Base-by-base conservation (phyloP, 1,140 invertebrate genomes). In the Thaumatotibia leucotreta region DNA sequence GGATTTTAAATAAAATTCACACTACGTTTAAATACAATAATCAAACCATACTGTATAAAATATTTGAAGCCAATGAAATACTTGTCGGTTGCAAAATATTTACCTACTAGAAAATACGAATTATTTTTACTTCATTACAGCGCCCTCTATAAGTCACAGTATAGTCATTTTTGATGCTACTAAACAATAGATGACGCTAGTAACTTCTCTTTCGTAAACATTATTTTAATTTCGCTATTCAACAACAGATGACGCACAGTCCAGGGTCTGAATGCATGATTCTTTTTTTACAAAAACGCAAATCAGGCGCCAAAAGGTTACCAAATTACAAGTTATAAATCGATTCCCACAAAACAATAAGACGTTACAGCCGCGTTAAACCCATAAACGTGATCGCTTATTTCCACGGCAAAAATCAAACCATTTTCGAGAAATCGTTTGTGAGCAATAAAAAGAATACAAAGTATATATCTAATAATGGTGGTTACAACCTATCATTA, bases 401-500 rank as follows among this genome's bases (percentile, higher is more conserved):
- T 45, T 63, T 63, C 61, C 61, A 63, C 23, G 54, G 54, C 23
- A 31, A 58, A 58, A 58, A 27, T 58, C 11, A 58, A 20, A 20
- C 31, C n/a, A 65, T 62, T 69, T 64, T 63, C 64, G 58, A 54
- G 67, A 69, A 65, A 63, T 39, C 67, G 52, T 65, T 49, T 27
- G 24, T 1, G 24, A 27, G 52, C 52, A 58, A 58, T 58, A 58
- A 58, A 58, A 58, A 5, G 24, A 58, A 58, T 58, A 58, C 52
- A 58, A 58, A 58, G 52, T 58, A 58, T 58, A 58, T 58, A 29
- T 58, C 52, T 58, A 58, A 58, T 58, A 58, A 58, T 58, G 52
- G 52, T 14, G 24, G 52, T 58, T 58, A 58, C 35, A 80, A 76
- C 77, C 75, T 78, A 80, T 81, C 61, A 83, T 83, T 83, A 83